Evolutionary conservation across 1,140 invertebrate species (phyloP).

Genomic region (Drosophila rhopaloa): DNA sequence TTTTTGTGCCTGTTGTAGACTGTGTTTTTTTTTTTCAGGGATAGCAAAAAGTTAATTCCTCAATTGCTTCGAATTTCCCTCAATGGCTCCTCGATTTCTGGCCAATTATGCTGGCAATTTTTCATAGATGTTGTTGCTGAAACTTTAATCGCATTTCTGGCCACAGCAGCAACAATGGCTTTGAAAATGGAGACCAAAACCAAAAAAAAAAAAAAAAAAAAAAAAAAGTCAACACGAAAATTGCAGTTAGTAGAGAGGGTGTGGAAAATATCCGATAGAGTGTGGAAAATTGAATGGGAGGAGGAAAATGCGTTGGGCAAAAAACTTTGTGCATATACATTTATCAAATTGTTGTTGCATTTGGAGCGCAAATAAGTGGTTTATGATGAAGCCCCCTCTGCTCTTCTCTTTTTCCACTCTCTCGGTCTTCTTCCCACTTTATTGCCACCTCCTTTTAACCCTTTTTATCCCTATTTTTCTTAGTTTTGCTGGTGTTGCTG

Average conservation of each 20-base stretch:
- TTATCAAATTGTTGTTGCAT: constrained; percentile 80
- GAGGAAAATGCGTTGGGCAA: constrained; percentile 24
- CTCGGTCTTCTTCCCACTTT: neutral
- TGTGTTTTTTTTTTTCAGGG: neutral
- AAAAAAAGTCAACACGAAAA: neutral
- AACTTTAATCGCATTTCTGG: constrained; percentile 46
- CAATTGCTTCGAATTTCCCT: constrained; percentile 38
- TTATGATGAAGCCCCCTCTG: constrained; percentile 69
- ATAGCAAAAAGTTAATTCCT: constrained; percentile 10
- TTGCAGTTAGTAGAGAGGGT: neutral
- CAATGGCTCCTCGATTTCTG: constrained; percentile 1
- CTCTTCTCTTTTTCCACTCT: neutral
- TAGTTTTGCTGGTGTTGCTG: constrained; percentile 9
- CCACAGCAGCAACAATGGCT: constrained; percentile 27
- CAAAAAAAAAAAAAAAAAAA: neutral
- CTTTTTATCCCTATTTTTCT: neutral
- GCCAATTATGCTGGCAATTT: constrained; percentile 40
- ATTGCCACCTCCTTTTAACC: neutral
- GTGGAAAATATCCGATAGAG: neutral
- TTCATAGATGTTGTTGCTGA: constrained; percentile 32
- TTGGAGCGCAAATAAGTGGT: constrained; percentile 82
- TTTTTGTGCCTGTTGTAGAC: constrained; percentile 22
- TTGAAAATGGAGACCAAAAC: neutral
- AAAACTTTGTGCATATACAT: constrained; percentile 53
- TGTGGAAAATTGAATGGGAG: neutral